Evolutionary conservation across 2,113 vertebrate genomes (phyloP), one percentile per base, ranked within the genome.

Genomic region (Micronycteris hirsuta): DNA sequence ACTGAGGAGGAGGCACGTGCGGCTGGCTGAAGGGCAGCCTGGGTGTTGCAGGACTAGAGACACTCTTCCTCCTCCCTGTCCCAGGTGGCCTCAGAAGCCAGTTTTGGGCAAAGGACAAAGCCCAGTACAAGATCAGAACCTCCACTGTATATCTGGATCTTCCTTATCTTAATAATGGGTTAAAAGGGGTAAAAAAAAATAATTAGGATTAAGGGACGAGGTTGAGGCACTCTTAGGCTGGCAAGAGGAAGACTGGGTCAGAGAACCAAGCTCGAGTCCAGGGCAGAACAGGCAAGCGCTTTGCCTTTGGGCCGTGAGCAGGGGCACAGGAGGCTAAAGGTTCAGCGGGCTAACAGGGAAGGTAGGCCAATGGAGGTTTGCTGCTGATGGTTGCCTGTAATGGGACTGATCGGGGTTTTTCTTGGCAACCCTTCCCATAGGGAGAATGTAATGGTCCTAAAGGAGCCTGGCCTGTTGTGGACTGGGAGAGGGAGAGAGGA

Each of bases 111-210:
- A 93, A 24, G n/a, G 43, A 56, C 26, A 80, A 91, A 89, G 16
- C 73, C 49, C 26, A 70, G 58, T 88, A 74, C 1, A 86, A 56
- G 28, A 49, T 1, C n/a, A 93, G 47, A 43, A 3, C 12, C 5
- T 91, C 24, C 22, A 41, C 1, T 67, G 41, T 9, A 82, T n/a
- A 56, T 82, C 14, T 20, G 20, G 6, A 58, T 19, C 19, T 89
- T 82, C 58, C 31, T 95, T 90, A 43, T 43, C 4, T 82, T 82
- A 82, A 43, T 43, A 82, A 61, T 43, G 36, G 22, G 38, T 82
- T 54, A 36, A 87, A 95, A 80, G 19, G 14, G 2, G 12, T 49
- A 28, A 63, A 76, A 91, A n/a, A n/a, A n/a, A 86, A 86, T 76
- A 67, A 67, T 54, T 11, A 91, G 58, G 11, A 41, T 41, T n/a